Evolutionary conservation across 1,140 invertebrate genomes (phyloP).

Genomic region (Apis cerana): DNA sequence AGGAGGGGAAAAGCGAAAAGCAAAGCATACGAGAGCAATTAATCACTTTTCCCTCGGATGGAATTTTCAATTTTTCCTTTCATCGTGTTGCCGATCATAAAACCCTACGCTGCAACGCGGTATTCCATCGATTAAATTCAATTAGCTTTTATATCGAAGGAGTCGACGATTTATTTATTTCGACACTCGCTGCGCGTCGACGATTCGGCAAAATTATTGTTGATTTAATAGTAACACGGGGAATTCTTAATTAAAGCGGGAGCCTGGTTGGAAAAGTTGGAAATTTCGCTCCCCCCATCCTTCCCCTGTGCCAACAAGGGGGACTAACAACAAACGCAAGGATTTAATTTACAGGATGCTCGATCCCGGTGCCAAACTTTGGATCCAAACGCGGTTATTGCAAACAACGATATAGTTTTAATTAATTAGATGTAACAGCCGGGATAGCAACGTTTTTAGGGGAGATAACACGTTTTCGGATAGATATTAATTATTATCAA

Average conservation of each 20-base stretch:
- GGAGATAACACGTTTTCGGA: neutral
- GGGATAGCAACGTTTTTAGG: neutral
- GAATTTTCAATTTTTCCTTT: neutral
- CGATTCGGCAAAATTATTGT: slow-evolving; percentile 1
- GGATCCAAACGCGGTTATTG: neutral
- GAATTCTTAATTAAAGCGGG: slow-evolving; percentile 27
- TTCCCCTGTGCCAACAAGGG: too few relatives aligned
- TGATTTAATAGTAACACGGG: neutral
- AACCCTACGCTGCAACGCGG: neutral
- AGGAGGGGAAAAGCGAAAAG: neutral
- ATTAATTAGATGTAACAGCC: slow-evolving; percentile 19
- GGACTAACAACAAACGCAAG: neutral
- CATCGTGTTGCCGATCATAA: neutral
- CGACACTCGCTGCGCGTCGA: neutral
- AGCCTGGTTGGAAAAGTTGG: neutral
- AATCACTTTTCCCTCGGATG: neutral
- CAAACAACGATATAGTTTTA: slow-evolving; percentile 11
- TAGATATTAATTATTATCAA: neutral
- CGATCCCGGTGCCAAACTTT: neutral
- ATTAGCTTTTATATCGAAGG: neutral
- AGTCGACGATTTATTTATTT: neutral
- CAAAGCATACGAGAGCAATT: neutral
- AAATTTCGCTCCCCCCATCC: neutral
- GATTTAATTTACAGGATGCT: slow-evolving; percentile 29
- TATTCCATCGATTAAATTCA: neutral